phyloP scores from a whole-genome alignment of 1,140 invertebrate genomes.

The Aleiodes sp. region DNA sequence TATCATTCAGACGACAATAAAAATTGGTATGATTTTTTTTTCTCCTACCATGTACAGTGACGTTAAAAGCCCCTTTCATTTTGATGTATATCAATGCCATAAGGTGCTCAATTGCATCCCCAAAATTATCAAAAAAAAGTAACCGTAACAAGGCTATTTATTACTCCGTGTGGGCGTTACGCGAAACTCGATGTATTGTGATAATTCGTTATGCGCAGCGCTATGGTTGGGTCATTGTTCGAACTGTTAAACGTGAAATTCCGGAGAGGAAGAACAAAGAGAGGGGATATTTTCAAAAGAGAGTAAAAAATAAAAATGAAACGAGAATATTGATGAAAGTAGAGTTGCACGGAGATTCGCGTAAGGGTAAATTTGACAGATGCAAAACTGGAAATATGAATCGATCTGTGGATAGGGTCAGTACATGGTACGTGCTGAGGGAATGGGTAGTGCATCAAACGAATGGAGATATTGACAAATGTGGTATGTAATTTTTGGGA shows the following conservation, averaged over 20 bases:
- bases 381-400: conserved; percentile 52
- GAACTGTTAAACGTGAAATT: conserved; percentile 24
- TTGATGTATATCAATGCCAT: neutral
- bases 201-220: conserved; percentile 49
- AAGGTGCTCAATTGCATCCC: neutral
- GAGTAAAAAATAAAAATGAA: conserved; percentile 21
- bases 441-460: conserved; percentile 23
- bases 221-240: conserved; percentile 53
- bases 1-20: too few relatives aligned
- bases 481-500: conserved; percentile 29
- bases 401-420: conserved; percentile 26
- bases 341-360: conserved; percentile 13
- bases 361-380: conserved; percentile 58
- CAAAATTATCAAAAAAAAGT: neutral
- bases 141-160: conserved; percentile 38
- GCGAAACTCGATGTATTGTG: conserved; percentile 45
- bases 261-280: conserved; percentile 2
- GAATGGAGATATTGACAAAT: conserved; percentile 33
- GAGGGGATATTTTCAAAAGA: conserved; percentile 13
- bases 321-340: neutral
- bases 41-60: too few relatives aligned
- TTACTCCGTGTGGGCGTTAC: conserved; percentile 41
- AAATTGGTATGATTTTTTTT: too few relatives aligned
- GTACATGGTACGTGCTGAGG: neutral
- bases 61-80: neutral